Evolutionary conservation across 2,888 invertebrate species (phyloP), one percentile per base, ranked within the genome.

Genomic region (Lithophane semibrunnea): DNA sequence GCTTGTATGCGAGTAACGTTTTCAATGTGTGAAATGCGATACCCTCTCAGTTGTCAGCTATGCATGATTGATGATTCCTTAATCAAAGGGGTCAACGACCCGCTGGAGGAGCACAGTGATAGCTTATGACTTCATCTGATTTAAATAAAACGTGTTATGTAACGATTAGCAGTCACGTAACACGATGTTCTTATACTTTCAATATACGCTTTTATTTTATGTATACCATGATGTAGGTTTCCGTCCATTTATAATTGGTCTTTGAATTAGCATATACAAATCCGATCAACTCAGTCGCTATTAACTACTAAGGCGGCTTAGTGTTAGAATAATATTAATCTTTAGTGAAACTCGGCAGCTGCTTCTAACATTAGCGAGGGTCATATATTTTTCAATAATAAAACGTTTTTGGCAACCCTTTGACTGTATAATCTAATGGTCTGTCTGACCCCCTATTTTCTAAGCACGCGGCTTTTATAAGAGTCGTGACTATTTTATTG

Each of bases 1-100:
- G 84, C 81, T 83, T 85, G 73, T 84, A 74, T 58, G 84, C 83
- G 86, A 90, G 88, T 87, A 91, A 90, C 88, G 90, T 89, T 92
- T 90, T 86, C 89, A 90, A 91, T 90, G 92, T 93, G 92, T 92
- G 95, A 94, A 94, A 96, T 91, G 91, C 89, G 93, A 95, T 95
- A 94, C 92, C 91, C 82, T 90, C 92, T 90, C 88, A 81, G 89
- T 90, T 90, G 91, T 90, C 87, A 91, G 92, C 92, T 91, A 93
- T 92, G 90, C 86, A 90, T 95, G 96, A 96, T 96, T 96, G 95
- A 96, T 95, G 94, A 95, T 94, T 93, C 94, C 94, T 95, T 95
- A 95, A 96, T 96, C 95, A 95, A 92, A 90, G 86, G 90, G 94
- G 94, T 95, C 95, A 89, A 86, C 90, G 93, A 95, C 94, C 94